Percentiles rank a stretch among this genome's conserved stretches.
These are phyloP conservation scores for Morone saxatilis DNA, from an alignment of 2,113 vertebrate species.

Conservation along the genomic window DNA sequence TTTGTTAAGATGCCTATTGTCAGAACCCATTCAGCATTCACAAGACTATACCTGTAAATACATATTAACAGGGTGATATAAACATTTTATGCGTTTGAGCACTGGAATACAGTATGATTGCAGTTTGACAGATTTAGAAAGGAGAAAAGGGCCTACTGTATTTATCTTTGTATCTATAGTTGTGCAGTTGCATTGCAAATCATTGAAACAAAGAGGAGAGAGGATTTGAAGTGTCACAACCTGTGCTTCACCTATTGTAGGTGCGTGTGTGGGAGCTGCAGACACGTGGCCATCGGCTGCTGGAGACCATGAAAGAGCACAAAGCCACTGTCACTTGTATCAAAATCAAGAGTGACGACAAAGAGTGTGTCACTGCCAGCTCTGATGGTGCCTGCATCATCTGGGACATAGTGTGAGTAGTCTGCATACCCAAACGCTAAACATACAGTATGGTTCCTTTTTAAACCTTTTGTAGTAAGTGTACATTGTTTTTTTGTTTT, in stretches of 20 bases:
- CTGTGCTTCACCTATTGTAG: constrained; percentile 50
- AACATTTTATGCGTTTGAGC: constrained; percentile 8
- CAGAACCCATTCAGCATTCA: not conserved
- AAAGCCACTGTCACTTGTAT: constrained; percentile 86
- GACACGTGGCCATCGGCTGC: constrained; percentile 74
- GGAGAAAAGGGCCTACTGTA: not conserved
- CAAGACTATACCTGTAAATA: constrained; percentile 9
- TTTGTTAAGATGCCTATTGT: not conserved
- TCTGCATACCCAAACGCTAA: not conserved
- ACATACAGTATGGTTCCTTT: not conserved
- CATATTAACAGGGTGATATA: not conserved
- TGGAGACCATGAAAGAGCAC: constrained; percentile 87
- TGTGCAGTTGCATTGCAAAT: not conserved
- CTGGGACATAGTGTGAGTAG: constrained; percentile 92
- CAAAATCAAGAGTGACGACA: constrained; percentile 86
- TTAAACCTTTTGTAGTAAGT: not conserved
- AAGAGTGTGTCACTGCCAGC: constrained; percentile 89
- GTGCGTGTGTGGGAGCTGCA: constrained; percentile 89
- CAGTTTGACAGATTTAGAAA: constrained; percentile 17
- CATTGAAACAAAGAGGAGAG: not conserved
- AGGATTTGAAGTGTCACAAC: not conserved
- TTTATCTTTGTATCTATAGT: not conserved
- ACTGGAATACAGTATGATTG: not conserved
- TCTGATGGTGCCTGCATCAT: constrained; percentile 90
- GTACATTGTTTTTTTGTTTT: not conserved